Evolutionary conservation across 2,888 invertebrate genomes (phyloP), one percentile per base, ranked within the genome.

Genomic region (Agrochola macilenta): DNA sequence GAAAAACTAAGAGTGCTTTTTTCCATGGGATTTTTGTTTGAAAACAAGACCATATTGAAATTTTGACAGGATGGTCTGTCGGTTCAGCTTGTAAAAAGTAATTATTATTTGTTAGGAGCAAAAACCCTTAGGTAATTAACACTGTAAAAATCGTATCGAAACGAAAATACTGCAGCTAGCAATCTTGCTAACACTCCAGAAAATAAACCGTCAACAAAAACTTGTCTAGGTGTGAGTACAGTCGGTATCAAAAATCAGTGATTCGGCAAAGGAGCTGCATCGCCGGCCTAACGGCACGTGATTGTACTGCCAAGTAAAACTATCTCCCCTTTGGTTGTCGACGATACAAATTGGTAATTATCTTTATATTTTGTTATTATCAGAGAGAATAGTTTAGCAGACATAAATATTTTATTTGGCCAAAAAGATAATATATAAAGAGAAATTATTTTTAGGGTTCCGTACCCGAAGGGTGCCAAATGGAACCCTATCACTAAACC

Each of bases 261-360:
- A 87, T 65, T 84, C 84, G 69, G 63, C 86, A 75, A 83, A 72
- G 69, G 68, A 66, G 75, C 35, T 81, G 78, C 82, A 79, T 61
- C 73, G 69, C 77, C 70, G 65, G 52, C 46, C 75, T 76, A 70
- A 12, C 7, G 2, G 79, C 11, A 83, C 87, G 87, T 88, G 88
- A 81, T 82, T 79, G 74, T 77, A 80, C 81, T 87, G n/a, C 54
- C 70, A 79, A 88, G 17, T 58, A 39, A 30, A 64, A 30, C 76
- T 58, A 78, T 80, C 80, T 77, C 74, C 79, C 74, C 79, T 84
- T 77, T 72, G 86, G 71, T 83, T 84, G 84, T 83, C 73, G 80
- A 74, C 80, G 83, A 82, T 78, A 87, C 86, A 87, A 86, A 88
- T 88, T 81, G 86, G 80, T 87, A 75, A 87, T 88, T 88, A 88